These are phyloP conservation scores for Halocynthia roretzi DNA, from an alignment of 23 tunicate genomes.

Conservation along the genomic window DNA sequence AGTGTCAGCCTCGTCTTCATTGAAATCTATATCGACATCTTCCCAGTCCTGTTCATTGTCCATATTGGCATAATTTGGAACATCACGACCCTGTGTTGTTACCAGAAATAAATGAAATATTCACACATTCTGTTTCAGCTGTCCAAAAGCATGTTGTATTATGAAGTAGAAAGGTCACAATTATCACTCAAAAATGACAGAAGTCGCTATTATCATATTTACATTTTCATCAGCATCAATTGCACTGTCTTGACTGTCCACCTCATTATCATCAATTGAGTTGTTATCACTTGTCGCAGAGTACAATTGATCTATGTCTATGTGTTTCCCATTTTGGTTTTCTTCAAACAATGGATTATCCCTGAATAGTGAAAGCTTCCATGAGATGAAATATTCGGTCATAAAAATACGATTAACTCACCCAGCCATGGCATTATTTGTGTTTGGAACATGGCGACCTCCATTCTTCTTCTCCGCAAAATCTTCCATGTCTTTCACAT, in stretches of 20 bases:
- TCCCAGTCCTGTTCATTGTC: background rate
- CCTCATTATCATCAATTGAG: conserved; percentile 63
- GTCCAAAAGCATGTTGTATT: too few relatives aligned
- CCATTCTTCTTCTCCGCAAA: conserved; percentile 13
- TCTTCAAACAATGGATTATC: conserved; percentile 33
- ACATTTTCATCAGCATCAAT: conserved; percentile 6
- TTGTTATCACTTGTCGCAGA: conserved; percentile 26
- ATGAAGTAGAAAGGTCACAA: too few relatives aligned
- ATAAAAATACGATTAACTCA: background rate
- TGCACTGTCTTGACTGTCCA: conserved; percentile 56
- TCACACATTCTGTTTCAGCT: too few relatives aligned
- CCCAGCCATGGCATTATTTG: conserved; percentile 9
- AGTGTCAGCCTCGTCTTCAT: background rate
- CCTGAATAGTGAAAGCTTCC: conserved; percentile 1
- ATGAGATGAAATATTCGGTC: background rate
- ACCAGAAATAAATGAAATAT: too few relatives aligned
- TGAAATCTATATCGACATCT: conserved; percentile 1
- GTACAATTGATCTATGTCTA: conserved; percentile 26
- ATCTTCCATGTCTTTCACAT: conserved; percentile 15
- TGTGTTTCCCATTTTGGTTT: conserved; percentile 19
- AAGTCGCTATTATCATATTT: background rate
- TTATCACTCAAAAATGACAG: too few relatives aligned
- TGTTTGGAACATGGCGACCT: conserved; percentile 10
- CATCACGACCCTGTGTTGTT: background rate
- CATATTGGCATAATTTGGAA: background rate